Base-by-base conservation (phyloP, 2,113 vertebrate genomes). In the Macrotus californicus region DNA sequence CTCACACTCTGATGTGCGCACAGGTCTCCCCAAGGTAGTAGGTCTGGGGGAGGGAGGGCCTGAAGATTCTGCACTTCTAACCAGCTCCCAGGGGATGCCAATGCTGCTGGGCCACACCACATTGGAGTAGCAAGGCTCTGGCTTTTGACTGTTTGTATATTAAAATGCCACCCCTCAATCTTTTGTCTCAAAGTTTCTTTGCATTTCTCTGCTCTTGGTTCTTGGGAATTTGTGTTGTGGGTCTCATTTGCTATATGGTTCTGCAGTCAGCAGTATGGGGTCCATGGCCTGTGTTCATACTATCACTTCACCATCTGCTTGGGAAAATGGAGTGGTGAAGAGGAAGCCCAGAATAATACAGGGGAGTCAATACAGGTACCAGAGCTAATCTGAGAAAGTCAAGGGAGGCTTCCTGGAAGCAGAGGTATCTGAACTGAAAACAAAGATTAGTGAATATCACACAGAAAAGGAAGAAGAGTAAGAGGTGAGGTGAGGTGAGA, bases 111-210 rank as follows among this genome's bases (percentile, higher is more conserved):
- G 73, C 43, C 34, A 43, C 39, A 75, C 21, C 76, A 16, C 41
- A 10, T 36, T 52, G 7, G 4, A 59, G 34, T 31, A 79, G 52
- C 22, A 48, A 34, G 84, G 46, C 75, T 36, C 86, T 41, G 75
- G 19, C 87, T 64, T 77, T 13, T 76, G 86, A 73, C 61, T 12
- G 39, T 96, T 87, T 19, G 43, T 93, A 4, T 93, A 97, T 91
- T 97, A 97, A 97, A 97, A 94, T 36, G 67, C 77, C 75, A 77
- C 94, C 95, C 93, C 82, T 93, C 6, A 1, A 5, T 46, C 75
- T 64, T 81, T 52, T 29, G 84, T 80, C 84, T 96, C n/a, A 41
- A 52, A 41, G 6, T 93, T 66, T 61, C n/a, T 82, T 86, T 79
- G n/a, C 34, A 61, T 64, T 43, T 76, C 46, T 91, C 41, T 92